Base-by-base conservation (phyloP, 2,113 vertebrate species). In the Acanthochromis polyacanthus region DNA sequence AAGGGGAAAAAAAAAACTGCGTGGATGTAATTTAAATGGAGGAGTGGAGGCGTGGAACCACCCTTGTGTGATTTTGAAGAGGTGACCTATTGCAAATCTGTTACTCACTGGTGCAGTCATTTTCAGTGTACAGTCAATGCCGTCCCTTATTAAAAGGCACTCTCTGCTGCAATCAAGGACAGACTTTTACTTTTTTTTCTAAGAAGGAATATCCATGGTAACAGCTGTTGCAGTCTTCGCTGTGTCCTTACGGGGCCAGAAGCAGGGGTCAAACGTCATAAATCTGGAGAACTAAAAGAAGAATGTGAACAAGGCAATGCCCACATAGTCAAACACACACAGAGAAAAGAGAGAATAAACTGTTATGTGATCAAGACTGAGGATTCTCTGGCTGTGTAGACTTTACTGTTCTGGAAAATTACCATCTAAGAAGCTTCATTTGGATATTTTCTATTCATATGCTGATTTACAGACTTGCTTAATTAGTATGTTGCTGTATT, bases 121-220 rank as follows among this genome's bases (percentile, higher is more conserved):
- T 71, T 56, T 51, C 70, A 71, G 57, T 38, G 23, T 32, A 58
- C 23, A 58, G 32, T 75, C 59, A 32, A 53, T 38, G 53, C 30
- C 46, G 48, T 81, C 43, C 38, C 52, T 64, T 61, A 71, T 80
- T 45, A 77, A 69, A 75, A 62, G 53, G n/a, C 76, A 75, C 71
- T 46, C 75, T n/a, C 23, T 61, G 55, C 56, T 59, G 82, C 66
- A 80, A 71, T 72, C 71, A 80, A 86, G 75, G 72, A 81, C 72
- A 66, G 28, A 62, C 40, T 48, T 71, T 40, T 59, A 53, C 57
- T 76, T 84, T 88, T 68, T 43, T 43, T 43, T 43, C 2, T 14
- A 43, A 32, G 72, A 63, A 84, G 71, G 40, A 67, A 78, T 89
- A 89, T 83, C 87, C 85, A 89, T 90, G 76, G 80, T 75, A 88